A percentile compares a stretch with the other conserved stretches of the same genome.
Evolutionary conservation across 2,888 invertebrate species (phyloP).

Genomic region (Anorthoa munda): DNA sequence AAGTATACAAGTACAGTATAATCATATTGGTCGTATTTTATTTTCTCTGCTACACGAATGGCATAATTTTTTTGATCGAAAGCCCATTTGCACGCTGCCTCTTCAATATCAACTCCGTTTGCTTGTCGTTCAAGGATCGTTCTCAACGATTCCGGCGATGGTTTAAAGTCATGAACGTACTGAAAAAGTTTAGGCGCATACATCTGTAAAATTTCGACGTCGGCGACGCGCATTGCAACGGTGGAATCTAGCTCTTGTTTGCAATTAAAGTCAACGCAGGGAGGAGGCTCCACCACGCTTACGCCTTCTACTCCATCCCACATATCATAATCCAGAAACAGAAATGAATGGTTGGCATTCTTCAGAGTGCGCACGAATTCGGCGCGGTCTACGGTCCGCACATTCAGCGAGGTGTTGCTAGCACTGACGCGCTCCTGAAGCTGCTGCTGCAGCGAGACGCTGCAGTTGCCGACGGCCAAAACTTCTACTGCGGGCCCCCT

Average conservation of each 20-base stretch:
- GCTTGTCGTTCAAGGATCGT: slow-evolving; percentile 39
- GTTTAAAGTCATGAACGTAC: slow-evolving; percentile 35
- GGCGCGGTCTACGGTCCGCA: neutral
- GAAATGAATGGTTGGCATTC: slow-evolving; percentile 40
- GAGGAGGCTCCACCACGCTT: slow-evolving; percentile 43
- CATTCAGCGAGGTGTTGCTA: neutral
- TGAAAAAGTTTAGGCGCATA: slow-evolving; percentile 39
- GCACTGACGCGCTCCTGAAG: slow-evolving; percentile 19
- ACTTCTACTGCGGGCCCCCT: neutral
- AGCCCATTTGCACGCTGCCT: slow-evolving; percentile 43
- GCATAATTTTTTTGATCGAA: neutral
- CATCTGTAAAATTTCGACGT: neutral
- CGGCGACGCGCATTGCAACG: no score
- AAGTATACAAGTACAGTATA: slow-evolving; percentile 49
- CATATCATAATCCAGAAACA: slow-evolving; percentile 62
- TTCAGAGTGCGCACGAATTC: slow-evolving; percentile 1
- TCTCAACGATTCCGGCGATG: slow-evolving; percentile 28
- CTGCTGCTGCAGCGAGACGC: neutral
- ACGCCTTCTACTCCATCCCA: slow-evolving; percentile 38
- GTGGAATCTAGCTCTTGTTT: no score
- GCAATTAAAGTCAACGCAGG: slow-evolving; percentile 19
- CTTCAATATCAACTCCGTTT: neutral
- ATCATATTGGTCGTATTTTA: slow-evolving; percentile 6
- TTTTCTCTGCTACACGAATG: neutral
- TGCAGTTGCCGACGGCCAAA: neutral